A percentile compares a stretch with the other conserved stretches of the same genome.
phyloP scores from a whole-genome alignment of 2,113 vertebrate species.

The Calidris pygmaea region DNA sequence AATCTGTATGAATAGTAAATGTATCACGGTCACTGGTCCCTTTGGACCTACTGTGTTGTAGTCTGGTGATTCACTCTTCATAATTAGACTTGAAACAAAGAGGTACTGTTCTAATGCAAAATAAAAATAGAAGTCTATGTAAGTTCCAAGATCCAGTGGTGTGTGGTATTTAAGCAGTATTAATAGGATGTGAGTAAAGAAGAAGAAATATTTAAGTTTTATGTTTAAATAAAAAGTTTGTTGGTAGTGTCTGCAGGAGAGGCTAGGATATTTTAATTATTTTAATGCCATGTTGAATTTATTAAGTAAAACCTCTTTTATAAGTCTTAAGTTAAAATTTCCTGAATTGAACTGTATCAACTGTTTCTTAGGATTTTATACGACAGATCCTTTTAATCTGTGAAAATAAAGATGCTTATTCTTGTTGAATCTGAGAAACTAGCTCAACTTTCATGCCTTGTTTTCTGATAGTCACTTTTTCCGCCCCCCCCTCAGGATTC shows the following conservation, averaged over 20 bases:
- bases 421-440: not conserved
- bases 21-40: not conserved
- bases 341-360: not conserved
- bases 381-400: not conserved
- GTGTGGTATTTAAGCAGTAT: not conserved
- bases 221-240: not conserved
- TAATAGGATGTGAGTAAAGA: not conserved
- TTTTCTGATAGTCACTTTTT: not conserved
- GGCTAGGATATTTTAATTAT: not conserved
- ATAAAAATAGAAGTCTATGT: not conserved
- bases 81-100: not conserved
- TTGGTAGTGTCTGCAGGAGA: not conserved
- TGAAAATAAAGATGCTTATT: not conserved
- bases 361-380: not conserved
- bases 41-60: not conserved
- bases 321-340: not conserved
- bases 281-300: not conserved
- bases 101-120: not conserved
- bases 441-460: not conserved
- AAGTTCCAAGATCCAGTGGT: not conserved
- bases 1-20: not conserved
- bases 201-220: not conserved
- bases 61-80: not conserved
- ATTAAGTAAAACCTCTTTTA: not conserved
- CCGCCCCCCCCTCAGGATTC: slow-evolving; percentile 82